Percentiles rank a stretch among this genome's conserved stretches.
Conservation (phyloP, 37 sponge, comb jelly and placozoan species). For the Amphimedon queenslandica region DNA sequence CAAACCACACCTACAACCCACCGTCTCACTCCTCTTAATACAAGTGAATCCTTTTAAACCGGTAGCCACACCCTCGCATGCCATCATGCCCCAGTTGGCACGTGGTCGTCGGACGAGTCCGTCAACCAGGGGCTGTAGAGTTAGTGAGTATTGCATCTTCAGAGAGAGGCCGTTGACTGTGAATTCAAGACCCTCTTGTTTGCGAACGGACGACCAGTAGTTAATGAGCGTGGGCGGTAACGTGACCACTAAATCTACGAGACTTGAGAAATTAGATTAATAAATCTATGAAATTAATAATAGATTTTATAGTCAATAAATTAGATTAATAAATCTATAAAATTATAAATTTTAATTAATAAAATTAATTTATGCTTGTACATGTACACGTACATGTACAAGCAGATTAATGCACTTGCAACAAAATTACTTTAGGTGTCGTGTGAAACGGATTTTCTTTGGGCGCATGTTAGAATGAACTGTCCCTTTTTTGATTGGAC, state of each 20-base stretch:
- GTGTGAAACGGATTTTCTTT: constrained; percentile 44
- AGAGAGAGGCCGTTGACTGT: constrained; percentile 16
- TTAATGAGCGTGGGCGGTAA: constrained; percentile 29
- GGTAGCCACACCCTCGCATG: constrained; percentile 25
- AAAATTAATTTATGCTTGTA: too few species aligned
- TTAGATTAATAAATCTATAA: too few species aligned
- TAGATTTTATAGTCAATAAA: neutral
- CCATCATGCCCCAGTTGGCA: constrained; percentile 51
- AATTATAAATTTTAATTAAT: too few species aligned
- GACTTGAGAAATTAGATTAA: constrained; percentile 8
- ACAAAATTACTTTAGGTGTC: constrained; percentile 57
- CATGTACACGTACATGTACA: too few species aligned
- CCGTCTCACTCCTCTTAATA: neutral
- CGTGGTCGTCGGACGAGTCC: constrained; percentile 53
- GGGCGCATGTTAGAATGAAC: constrained; percentile 50
- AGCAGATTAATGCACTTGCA: too few species aligned
- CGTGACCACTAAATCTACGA: constrained; percentile 40
- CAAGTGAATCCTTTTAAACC: constrained; percentile 21
- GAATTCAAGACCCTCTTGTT: constrained; percentile 62
- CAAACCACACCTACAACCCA: too few species aligned
- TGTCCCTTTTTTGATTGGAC: constrained; percentile 79
- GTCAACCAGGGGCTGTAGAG: constrained; percentile 50
- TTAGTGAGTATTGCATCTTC: constrained; percentile 30
- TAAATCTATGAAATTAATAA: neutral
- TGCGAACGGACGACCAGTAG: constrained; percentile 74